Conservation (phyloP, 2,113 vertebrate species). For the Spizaetus ornatus region DNA sequence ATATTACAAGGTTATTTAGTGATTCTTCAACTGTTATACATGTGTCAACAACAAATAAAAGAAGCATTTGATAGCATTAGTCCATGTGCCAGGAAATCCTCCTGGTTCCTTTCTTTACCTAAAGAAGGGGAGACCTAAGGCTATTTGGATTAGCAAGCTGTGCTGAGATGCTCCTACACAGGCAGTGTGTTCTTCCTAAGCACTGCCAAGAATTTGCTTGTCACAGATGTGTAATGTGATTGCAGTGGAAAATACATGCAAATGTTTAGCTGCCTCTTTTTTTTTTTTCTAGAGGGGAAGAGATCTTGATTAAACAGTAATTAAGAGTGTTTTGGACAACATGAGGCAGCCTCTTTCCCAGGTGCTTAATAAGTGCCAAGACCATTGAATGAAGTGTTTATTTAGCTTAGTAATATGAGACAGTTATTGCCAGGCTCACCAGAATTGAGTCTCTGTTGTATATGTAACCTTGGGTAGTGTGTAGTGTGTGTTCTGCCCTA, state of each 20-base stretch:
- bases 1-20: slow-evolving; percentile 59
- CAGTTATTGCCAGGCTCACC: background rate
- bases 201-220: slow-evolving; percentile 47
- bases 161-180: slow-evolving; percentile 39
- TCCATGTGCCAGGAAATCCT: slow-evolving; percentile 55
- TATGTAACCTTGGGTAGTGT: accelerated
- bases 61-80: slow-evolving; percentile 43
- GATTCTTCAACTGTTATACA: slow-evolving; percentile 45
- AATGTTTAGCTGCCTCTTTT: background rate
- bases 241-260: slow-evolving; percentile 12
- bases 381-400: slow-evolving; percentile 58
- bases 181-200: background rate
- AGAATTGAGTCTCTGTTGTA: background rate
- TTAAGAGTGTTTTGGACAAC: slow-evolving; percentile 64
- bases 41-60: slow-evolving; percentile 60
- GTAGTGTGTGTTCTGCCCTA: background rate
- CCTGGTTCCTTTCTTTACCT: slow-evolving; percentile 45
- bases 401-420: slow-evolving; percentile 27
- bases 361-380: slow-evolving; percentile 64
- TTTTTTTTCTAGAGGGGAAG: slow-evolving; percentile 21
- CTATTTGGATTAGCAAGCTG: slow-evolving; percentile 55
- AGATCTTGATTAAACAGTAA: slow-evolving; percentile 66
- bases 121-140: slow-evolving; percentile 44
- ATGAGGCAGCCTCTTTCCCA: slow-evolving; percentile 34
- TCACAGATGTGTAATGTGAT: slow-evolving; percentile 11